Base-by-base conservation (phyloP, 2,888 invertebrate genomes). In the Isoperla grammatica region DNA sequence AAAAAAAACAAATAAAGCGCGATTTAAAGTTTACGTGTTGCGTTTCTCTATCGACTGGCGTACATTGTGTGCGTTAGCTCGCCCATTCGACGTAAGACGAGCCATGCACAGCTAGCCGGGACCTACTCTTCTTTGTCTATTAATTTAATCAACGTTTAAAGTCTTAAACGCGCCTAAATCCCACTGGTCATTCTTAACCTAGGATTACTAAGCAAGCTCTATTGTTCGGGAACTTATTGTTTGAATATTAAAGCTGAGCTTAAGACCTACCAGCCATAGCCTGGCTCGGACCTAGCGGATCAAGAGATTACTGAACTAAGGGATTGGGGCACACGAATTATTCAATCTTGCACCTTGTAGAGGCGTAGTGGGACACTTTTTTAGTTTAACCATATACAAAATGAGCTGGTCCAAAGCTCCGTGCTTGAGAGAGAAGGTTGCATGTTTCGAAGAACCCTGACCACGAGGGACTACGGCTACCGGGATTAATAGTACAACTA, bases 161-260 rank as follows among this genome's bases (percentile, higher is more conserved):
- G 53, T 53, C 53, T 53, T 53, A 37, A 37, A 53, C 37, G 15
- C 17, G 37, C 37, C 17, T 37, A 53, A 53, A 53, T 53, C 53
- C 53, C 37, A 39, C 39, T 53, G 53, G 53, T 53, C 53, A 53
- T 53, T 53, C 53, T 53, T 53, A 53, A 53, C 53, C 53, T 53
- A 19, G 53, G 53, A 53, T 53, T 53, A 53, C 45, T 11, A 37
- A 37, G 53, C 39, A 19, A 39, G 37, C 39, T 39, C 53, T 59
- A 62, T 62, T 62, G 62, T 62, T 57, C 59, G 9, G 45, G 56
- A 61, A 63, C 63, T 63, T 63, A 63, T 63, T 63, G 63, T 63
- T 63, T 58, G 57, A 63, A 63, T 63, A 63, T 63, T 63, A 61
- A 60, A 61, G 59, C 53, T 39, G 19, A 37, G 53, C 39, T 53